A percentile compares a stretch with the other conserved stretches of the same genome.
Evolutionary conservation across 2,113 vertebrate genomes (phyloP).

Genomic region (Neofelis nebulosa): DNA sequence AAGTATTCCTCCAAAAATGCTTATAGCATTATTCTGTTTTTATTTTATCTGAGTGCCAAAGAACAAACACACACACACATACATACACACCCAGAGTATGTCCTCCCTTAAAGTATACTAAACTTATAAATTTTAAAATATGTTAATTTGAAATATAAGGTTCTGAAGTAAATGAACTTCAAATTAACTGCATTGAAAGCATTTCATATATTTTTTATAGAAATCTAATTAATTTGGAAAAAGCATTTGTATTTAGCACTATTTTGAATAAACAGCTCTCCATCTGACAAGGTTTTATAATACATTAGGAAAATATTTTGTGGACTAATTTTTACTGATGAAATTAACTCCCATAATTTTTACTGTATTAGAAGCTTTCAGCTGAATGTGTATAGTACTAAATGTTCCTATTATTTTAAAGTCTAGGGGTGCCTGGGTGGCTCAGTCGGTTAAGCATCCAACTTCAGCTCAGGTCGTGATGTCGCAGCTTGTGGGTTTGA

Average conservation of each 20-base stretch:
- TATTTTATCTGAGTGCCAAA: neutral
- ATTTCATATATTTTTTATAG: constrained; percentile 18
- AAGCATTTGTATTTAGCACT: constrained; percentile 37
- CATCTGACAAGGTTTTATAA: constrained; percentile 6
- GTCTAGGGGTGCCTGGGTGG: neutral
- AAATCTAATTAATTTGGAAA: constrained; percentile 54
- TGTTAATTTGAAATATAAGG: neutral
- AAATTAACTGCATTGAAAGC: constrained; percentile 31
- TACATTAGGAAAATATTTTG: constrained; percentile 14
- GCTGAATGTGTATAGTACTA: neutral
- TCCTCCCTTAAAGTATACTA: neutral
- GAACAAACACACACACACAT: neutral
- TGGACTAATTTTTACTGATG: neutral
- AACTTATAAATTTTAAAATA: neutral
- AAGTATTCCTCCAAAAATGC: constrained; percentile 66
- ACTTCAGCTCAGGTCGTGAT: too few relatives aligned
- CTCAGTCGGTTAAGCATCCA: too few relatives aligned
- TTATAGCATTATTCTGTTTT: constrained; percentile 62
- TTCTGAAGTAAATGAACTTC: constrained; percentile 38
- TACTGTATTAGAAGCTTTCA: neutral
- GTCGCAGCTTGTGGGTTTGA: too few relatives aligned
- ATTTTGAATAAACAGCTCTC: constrained; percentile 37
- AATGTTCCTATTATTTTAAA: constrained; percentile 15
- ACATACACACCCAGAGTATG: neutral
- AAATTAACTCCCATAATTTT: constrained; percentile 52